Evolutionary conservation across 2,797 vertebrate genomes (phyloP).

Genomic region (Enteromius argenteus): DNA sequence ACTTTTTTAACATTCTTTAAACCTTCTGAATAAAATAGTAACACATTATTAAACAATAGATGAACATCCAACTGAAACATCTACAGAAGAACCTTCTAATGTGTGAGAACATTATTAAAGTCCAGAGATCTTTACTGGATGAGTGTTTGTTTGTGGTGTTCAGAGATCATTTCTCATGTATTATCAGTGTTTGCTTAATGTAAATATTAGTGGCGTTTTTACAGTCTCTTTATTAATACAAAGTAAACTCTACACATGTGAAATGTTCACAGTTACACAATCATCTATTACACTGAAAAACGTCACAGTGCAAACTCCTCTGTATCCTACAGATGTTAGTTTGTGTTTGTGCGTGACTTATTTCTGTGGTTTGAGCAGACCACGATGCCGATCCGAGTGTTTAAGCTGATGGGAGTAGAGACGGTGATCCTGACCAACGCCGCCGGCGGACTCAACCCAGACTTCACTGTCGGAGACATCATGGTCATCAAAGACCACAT

Average conservation of each 20-base stretch:
- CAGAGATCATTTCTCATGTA: neutral
- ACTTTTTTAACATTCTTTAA: neutral
- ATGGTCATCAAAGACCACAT: conserved; percentile 93
- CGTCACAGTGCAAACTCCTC: neutral
- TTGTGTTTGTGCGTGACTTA: no score
- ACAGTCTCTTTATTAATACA: neutral
- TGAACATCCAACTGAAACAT: neutral
- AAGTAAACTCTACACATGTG: neutral
- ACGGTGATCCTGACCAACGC: conserved; percentile 89
- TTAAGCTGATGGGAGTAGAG: conserved; percentile 85
- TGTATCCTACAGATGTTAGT: neutral
- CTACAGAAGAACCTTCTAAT: neutral
- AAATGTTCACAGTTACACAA: neutral
- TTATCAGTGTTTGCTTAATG: neutral
- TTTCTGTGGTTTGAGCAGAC: conserved; percentile 71
- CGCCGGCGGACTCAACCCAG: conserved; percentile 88
- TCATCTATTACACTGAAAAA: no score
- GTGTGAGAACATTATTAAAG: neutral
- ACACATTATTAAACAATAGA: neutral
- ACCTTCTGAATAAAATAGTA: neutral
- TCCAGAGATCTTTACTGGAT: neutral
- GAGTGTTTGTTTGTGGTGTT: neutral
- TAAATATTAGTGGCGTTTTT: conserved; percentile 6
- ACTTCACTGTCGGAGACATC: conserved; percentile 88
- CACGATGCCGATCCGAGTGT: conserved; percentile 88